Conservation (phyloP, 2,797 vertebrate genomes). For the Podarcis siculus region DNA sequence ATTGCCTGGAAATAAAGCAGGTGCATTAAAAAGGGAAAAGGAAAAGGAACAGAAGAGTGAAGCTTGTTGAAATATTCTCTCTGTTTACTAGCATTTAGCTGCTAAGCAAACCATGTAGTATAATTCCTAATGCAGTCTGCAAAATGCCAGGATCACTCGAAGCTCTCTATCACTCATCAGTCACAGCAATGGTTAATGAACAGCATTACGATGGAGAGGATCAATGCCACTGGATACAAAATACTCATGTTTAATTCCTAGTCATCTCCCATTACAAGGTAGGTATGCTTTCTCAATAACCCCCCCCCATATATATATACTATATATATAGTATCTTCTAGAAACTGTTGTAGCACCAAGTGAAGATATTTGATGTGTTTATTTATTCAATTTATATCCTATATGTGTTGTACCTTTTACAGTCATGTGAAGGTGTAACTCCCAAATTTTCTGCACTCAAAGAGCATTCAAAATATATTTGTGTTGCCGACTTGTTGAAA, state of each 20-base stretch:
- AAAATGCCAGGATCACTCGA: not conserved
- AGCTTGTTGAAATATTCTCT: not conserved
- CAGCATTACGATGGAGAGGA: not conserved
- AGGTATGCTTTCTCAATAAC: not conserved
- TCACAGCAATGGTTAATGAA: not conserved
- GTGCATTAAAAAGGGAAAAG: not conserved
- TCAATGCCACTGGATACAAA: not conserved
- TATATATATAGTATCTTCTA: not conserved
- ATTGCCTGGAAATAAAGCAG: slow-evolving; percentile 12
- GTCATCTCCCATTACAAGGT: not conserved
- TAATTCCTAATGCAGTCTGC: not conserved
- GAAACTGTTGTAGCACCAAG: not conserved
- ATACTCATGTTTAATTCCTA: not conserved
- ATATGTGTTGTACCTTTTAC: not conserved
- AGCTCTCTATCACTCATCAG: not conserved
- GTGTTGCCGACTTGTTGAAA: not conserved
- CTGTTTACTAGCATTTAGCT: not conserved
- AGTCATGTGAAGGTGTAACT: not conserved
- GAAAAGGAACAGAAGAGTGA: not conserved
- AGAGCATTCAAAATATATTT: not conserved
- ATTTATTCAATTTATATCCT: too few species aligned
- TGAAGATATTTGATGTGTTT: not conserved
- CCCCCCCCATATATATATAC: too few species aligned
- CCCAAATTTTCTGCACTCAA: not conserved
- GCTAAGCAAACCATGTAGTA: not conserved